Base-by-base conservation (phyloP, 1,140 invertebrate genomes). In the Drepana arcuata region DNA sequence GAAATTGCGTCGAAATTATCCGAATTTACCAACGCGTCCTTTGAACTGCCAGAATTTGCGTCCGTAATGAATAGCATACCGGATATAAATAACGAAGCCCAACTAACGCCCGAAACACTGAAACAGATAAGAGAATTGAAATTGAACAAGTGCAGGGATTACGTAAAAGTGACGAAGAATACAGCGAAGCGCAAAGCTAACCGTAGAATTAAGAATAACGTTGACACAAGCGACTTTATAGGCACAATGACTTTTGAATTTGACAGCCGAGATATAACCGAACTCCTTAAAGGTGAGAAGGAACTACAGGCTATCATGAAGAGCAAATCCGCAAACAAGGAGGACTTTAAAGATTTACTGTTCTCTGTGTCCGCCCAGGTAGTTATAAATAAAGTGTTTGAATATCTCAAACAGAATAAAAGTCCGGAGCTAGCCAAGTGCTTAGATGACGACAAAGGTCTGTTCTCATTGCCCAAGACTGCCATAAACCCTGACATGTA, bases 41-140 rank as follows among this genome's bases (percentile, higher is more conserved):
- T 74, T 27, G 78, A 80, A 43, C 14, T 80, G 10, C 75, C 75
- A 0, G 73, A 80, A 48, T 77, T 77, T 16, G 71, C 66, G 9
- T 77, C 78, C 0, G 72, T 80, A 9, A 74, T 78, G 63, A 71
- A 44, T 10, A 78, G 52, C 27, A 26, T 80, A 11, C 73, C 75
- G 0, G 78, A 79, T 4, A 67, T 77, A 0, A 66, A 63, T 24
- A 69, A 60, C 11, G 78, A 82, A 28, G 67, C 69, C 1, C 78
- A 82, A 36, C 23, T 82, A 1, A 77, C 78, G 1, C 75, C 75
- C 7, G 78, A 82, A 48, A 82, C 78, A 1, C 34, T 82, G n/a
- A 80, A 71, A 58, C 78, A 82, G 38, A 80, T 82, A 13, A 49
- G 75, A 0, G 78, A 82, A 43, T 30, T 82, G 9, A 80, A 78